Evolutionary conservation across 1,140 invertebrate species (phyloP).

Genomic region (Dendrolimus kikuchii): DNA sequence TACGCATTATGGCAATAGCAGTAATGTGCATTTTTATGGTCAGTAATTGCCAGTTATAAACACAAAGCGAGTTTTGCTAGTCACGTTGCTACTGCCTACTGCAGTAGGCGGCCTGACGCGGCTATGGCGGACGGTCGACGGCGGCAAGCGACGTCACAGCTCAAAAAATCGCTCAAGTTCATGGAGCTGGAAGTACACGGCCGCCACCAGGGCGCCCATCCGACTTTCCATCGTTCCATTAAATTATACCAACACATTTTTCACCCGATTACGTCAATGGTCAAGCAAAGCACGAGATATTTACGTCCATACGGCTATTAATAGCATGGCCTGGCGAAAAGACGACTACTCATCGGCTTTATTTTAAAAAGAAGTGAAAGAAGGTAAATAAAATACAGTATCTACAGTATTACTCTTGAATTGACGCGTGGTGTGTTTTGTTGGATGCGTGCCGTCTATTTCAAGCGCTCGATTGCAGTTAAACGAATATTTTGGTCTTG

Average conservation of each 20-base stretch:
- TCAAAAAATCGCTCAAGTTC: conserved; percentile 55
- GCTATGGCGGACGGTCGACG: conserved; percentile 2
- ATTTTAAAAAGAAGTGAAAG: conserved; percentile 54
- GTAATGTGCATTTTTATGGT: too few relatives aligned
- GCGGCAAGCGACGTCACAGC: conserved; percentile 4
- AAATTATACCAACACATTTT: conserved; percentile 63
- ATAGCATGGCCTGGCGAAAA: conserved; percentile 61
- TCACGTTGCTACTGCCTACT: not conserved
- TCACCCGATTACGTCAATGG: conserved; percentile 65
- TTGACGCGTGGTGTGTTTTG: conserved; percentile 46
- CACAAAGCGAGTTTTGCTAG: too few relatives aligned
- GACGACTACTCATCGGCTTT: conserved; percentile 57
- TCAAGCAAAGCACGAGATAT: conserved; percentile 55
- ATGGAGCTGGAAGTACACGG: conserved; percentile 35
- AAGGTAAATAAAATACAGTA: conserved; percentile 63
- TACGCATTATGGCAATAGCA: too few relatives aligned
- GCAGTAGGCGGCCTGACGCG: conserved; percentile 13
- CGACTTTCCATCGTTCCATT: conserved; percentile 52
- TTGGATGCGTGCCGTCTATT: conserved; percentile 45
- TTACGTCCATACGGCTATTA: conserved; percentile 59
- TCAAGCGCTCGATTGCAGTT: conserved; percentile 30
- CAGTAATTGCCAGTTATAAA: too few relatives aligned
- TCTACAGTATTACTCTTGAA: conserved; percentile 42
- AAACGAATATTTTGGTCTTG: conserved; percentile 41
- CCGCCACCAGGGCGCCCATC: conserved; percentile 28